phyloP scores from a whole-genome alignment of 2,888 invertebrate genomes.

The Athalia rosae region DNA sequence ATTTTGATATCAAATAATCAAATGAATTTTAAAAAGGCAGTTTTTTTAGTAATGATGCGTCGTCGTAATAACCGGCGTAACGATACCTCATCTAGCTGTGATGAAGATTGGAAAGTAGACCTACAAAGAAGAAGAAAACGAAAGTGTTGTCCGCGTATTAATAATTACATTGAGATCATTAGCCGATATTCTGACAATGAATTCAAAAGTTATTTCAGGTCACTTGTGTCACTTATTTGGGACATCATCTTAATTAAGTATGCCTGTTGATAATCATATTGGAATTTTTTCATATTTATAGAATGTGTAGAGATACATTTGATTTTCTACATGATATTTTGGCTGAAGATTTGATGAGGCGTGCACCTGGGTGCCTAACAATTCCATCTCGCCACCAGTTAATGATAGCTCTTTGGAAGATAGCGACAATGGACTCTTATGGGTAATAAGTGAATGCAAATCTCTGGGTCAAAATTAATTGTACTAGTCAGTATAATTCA shows the following conservation, averaged over 20 bases:
- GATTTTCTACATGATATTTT: constrained; percentile 37
- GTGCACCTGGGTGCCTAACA: constrained; percentile 31
- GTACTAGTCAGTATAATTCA: no score
- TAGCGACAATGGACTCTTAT: constrained; percentile 53
- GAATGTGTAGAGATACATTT: constrained; percentile 38
- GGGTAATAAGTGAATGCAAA: constrained; percentile 44
- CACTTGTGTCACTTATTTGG: background rate
- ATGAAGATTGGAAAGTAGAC: no score
- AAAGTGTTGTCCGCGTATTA: background rate
- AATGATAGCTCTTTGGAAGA: constrained; percentile 48
- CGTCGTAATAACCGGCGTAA: no score
- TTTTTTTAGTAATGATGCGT: no score
- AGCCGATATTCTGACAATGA: no score
- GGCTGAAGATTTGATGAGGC: constrained; percentile 24
- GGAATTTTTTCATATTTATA: constrained; percentile 17
- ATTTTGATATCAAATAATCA: no score
- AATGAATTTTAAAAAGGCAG: no score
- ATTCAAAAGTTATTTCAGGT: background rate
- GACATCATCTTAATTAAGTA: background rate
- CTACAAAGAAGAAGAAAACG: background rate
- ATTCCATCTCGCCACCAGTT: constrained; percentile 44
- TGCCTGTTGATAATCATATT: background rate
- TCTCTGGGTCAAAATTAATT: no score
- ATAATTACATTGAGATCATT: background rate
- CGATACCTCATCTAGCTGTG: no score